Conservation (phyloP, 2,113 vertebrate genomes). For the Pteronura brasiliensis region DNA sequence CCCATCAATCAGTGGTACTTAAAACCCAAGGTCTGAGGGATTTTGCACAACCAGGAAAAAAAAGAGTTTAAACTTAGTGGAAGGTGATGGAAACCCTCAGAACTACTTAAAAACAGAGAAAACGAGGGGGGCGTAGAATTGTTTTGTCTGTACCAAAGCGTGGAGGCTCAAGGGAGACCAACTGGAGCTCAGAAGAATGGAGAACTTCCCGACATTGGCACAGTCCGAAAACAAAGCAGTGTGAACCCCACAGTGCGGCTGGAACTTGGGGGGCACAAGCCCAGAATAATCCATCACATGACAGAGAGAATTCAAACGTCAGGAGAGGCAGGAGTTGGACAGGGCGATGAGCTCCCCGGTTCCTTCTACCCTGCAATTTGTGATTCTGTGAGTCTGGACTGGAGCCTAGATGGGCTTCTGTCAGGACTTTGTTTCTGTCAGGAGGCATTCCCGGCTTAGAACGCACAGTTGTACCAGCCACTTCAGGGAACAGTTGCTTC, state of each 20-base stretch:
- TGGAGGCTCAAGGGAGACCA: background rate
- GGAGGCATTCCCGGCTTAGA: background rate
- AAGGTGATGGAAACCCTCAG: background rate
- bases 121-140: background rate
- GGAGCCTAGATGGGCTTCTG: background rate
- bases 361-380: background rate
- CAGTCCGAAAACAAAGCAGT: background rate
- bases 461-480: background rate
- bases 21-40: background rate
- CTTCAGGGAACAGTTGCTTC: background rate
- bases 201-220: background rate
- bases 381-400: background rate
- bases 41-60: background rate
- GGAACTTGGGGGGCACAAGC: background rate
- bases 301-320: background rate
- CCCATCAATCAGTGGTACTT: background rate
- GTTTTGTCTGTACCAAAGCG: background rate
- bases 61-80: background rate
- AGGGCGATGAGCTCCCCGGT: background rate
- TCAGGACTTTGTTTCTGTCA: background rate
- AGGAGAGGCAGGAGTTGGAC: background rate
- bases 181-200: background rate
- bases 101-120: background rate
- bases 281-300: background rate
- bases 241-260: background rate